Percentiles rank a stretch among this genome's conserved stretches.
Evolutionary conservation across 2,888 invertebrate genomes (phyloP).

Genomic region (Brachynemurus nebulosus): DNA sequence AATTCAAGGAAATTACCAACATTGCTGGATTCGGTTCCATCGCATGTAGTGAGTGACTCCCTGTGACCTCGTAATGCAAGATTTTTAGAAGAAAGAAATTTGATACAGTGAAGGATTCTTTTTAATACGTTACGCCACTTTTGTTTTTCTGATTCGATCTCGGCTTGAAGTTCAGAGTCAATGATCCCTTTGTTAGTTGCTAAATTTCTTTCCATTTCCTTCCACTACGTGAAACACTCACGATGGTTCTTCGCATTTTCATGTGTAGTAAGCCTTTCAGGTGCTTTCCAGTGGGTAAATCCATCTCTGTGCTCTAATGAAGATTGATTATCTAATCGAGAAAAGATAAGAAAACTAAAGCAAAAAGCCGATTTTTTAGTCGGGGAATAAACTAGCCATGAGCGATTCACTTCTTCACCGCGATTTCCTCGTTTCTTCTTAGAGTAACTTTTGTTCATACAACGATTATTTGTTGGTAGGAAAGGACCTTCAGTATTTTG

Average conservation of each 20-base stretch:
- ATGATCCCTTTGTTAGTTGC: neutral
- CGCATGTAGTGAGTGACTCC: too few species aligned
- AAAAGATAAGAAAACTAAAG: too few species aligned
- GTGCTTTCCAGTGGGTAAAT: neutral
- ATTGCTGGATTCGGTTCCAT: constrained; percentile 8
- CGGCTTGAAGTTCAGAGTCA: neutral
- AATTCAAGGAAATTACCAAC: constrained; percentile 11
- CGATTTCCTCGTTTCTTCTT: neutral
- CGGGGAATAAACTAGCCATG: too few species aligned
- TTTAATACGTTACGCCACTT: constrained; percentile 9
- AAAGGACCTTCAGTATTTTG: neutral
- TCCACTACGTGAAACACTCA: neutral
- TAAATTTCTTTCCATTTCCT: neutral
- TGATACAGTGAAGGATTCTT: constrained; percentile 8
- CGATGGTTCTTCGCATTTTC: neutral
- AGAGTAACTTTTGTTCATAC: too few species aligned
- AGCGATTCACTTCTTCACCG: too few species aligned
- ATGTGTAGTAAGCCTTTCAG: neutral
- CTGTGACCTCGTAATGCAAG: constrained; percentile 6
- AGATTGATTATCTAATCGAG: neutral
- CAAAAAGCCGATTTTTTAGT: too few species aligned
- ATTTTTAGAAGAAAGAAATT: constrained; percentile 8
- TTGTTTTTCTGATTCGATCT: constrained; percentile 9
- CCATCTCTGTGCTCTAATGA: neutral
- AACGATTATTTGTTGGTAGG: neutral